Conservation (phyloP, 2,797 vertebrate species). For the Xerus rutilus region DNA sequence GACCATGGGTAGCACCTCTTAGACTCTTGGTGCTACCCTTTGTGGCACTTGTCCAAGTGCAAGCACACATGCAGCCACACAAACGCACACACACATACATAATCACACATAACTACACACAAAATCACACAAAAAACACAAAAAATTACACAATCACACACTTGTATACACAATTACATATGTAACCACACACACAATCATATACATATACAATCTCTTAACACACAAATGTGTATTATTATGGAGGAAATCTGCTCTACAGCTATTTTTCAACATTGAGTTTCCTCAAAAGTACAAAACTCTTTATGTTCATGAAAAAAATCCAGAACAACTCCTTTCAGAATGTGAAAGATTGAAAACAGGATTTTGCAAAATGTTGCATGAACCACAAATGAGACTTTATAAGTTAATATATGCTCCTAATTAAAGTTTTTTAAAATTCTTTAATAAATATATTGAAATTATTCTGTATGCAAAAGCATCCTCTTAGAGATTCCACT, state of each 20-base stretch:
- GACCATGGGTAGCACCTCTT: background rate
- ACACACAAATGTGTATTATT: background rate
- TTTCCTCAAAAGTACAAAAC: background rate
- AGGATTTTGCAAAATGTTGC: background rate
- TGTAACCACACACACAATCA: background rate
- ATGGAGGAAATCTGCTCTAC: background rate
- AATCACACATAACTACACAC: background rate
- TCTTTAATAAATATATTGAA: background rate
- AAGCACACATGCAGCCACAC: background rate
- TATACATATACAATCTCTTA: background rate
- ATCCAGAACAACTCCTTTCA: background rate
- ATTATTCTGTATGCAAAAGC: background rate
- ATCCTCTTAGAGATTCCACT: background rate
- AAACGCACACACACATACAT: background rate
- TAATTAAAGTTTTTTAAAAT: background rate
- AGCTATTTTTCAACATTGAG: background rate
- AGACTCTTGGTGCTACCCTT: no score
- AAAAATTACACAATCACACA: background rate
- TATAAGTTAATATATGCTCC: background rate
- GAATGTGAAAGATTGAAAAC: background rate
- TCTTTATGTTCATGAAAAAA: background rate
- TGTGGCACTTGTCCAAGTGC: background rate
- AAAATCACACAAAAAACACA: background rate
- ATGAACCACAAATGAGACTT: background rate
- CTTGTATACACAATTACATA: background rate